A percentile compares a stretch with the other conserved stretches of the same genome.
phyloP scores from a whole-genome alignment of 2,888 invertebrate species.

The Rhyacophila evoluta region DNA sequence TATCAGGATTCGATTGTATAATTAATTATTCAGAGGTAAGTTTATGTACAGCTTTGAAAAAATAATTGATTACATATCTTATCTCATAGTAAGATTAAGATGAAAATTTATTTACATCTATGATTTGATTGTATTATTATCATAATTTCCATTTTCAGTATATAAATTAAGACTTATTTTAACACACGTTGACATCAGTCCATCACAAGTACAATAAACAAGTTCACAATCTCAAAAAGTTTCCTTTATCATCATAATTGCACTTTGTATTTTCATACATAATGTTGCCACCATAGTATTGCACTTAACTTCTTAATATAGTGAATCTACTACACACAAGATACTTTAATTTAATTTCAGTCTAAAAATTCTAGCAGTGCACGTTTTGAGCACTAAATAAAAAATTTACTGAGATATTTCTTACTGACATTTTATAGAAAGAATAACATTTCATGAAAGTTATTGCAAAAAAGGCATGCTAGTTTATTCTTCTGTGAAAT shows the following conservation, averaged over 20 bases:
- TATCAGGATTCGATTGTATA: neutral
- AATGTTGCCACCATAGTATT: conserved; percentile 39
- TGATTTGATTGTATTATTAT: conserved; percentile 50
- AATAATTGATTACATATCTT: conserved; percentile 40
- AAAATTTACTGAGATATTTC: neutral
- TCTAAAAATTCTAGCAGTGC: conserved; percentile 24
- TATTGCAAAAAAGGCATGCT: conserved; percentile 6
- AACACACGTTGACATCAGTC: conserved; percentile 27
- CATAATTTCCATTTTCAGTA: conserved; percentile 37
- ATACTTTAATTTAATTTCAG: neutral
- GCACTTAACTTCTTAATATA: conserved; percentile 26
- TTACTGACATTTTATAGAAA: neutral
- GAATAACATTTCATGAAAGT: neutral
- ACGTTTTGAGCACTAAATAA: neutral
- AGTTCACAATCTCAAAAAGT: conserved; percentile 35
- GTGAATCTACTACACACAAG: conserved; percentile 5
- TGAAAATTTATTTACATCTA: conserved; percentile 50
- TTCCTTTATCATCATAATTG: conserved; percentile 43
- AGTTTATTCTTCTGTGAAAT: neutral
- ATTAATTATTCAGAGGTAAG: conserved; percentile 26
- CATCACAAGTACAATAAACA: conserved; percentile 23
- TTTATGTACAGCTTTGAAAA: conserved; percentile 43
- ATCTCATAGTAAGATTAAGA: conserved; percentile 29
- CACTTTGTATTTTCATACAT: conserved; percentile 47
- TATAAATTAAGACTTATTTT: conserved; percentile 48